Percentiles rank a stretch among this genome's conserved stretches.
These are phyloP conservation scores for Brienomyrus brachyistius DNA, from an alignment of 2,113 vertebrate species.

Conservation along the genomic window DNA sequence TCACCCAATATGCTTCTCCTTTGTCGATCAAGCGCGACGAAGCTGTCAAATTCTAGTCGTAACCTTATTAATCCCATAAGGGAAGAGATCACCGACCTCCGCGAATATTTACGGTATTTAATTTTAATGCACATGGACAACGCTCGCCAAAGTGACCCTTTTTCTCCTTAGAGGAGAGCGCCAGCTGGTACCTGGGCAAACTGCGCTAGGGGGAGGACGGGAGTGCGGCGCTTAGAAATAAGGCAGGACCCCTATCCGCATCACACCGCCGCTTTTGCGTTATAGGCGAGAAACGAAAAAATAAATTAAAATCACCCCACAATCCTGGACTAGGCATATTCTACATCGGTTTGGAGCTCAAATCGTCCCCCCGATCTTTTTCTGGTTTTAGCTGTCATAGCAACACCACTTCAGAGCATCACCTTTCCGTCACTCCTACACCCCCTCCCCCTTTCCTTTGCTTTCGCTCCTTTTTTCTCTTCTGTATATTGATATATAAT, in stretches of 20 bases:
- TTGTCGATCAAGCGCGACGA: slow-evolving; percentile 2
- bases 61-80: not conserved
- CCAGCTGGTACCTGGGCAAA: slow-evolving; percentile 2
- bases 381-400: not conserved
- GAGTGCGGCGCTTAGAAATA: slow-evolving; percentile 6
- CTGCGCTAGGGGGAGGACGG: not conserved
- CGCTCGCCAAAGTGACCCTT: slow-evolving; percentile 14
- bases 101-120: not conserved
- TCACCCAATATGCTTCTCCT: not conserved
- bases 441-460: not conserved
- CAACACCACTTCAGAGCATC: not conserved
- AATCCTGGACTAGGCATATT: not conserved
- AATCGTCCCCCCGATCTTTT: not conserved
- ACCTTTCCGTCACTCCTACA: slow-evolving; percentile 5
- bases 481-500: not conserved
- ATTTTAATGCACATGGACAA: slow-evolving; percentile 9
- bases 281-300: not conserved
- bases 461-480: not conserved
- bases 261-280: not conserved
- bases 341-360: too few species aligned
- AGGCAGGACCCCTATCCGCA: not conserved
- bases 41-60: slow-evolving; percentile 11
- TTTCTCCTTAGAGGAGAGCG: not conserved
- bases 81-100: not conserved
- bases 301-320: not conserved